phyloP scores from a whole-genome alignment of 2,113 vertebrate species.

The Mola mola region DNA sequence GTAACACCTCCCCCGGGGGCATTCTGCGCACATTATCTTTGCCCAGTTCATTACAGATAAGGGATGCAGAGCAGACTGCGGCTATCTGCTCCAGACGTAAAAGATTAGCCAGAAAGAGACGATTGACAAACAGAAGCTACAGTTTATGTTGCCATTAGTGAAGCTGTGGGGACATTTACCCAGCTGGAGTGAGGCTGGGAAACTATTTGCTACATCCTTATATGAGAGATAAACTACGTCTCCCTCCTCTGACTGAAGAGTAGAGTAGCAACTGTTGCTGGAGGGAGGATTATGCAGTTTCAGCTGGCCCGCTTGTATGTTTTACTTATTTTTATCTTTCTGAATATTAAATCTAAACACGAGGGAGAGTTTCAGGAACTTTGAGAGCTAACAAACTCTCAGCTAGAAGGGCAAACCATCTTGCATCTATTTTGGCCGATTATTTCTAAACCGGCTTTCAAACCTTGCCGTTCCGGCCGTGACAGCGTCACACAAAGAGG shows the following conservation, averaged over 20 bases:
- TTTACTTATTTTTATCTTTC: conserved; percentile 33
- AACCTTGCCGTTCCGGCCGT: conserved; percentile 37
- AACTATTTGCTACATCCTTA: conserved; percentile 7
- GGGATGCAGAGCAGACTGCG: conserved; percentile 70
- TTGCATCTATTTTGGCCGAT: conserved; percentile 35
- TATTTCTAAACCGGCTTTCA: conserved; percentile 10
- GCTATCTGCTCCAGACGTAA: conserved; percentile 37
- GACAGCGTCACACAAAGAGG: conserved; percentile 63
- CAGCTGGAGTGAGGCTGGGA: not conserved
- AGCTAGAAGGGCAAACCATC: conserved; percentile 10
- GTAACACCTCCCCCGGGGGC: conserved; percentile 56
- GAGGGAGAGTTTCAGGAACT: conserved; percentile 5
- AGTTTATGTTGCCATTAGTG: conserved; percentile 11
- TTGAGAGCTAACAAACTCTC: conserved; percentile 24
- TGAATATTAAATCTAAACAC: conserved; percentile 24
- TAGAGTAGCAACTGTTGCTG: not conserved
- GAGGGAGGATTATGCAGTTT: conserved; percentile 21
- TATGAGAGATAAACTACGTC: conserved; percentile 10
- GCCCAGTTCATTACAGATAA: conserved; percentile 89
- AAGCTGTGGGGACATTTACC: not conserved
- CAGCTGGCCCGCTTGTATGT: conserved; percentile 20
- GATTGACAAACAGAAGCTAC: conserved; percentile 4
- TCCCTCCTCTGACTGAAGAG: not conserved
- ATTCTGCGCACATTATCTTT: conserved; percentile 83
- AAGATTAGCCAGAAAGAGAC: conserved; percentile 30